Base-by-base conservation (phyloP, 2,797 vertebrate species). In the Meriones psammophilus region DNA sequence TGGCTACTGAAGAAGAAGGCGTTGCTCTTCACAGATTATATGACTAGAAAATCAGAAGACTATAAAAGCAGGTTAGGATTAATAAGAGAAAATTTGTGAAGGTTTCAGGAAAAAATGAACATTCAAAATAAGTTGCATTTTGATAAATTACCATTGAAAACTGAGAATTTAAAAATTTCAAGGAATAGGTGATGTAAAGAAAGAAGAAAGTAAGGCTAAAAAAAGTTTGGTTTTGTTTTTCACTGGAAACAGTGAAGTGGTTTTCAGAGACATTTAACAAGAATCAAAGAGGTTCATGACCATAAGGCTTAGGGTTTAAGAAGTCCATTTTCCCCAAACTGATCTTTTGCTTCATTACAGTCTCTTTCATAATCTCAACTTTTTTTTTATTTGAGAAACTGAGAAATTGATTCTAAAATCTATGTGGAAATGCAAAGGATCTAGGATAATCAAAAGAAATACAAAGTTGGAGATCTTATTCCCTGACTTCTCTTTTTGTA, bases 381-480 rank as follows among this genome's bases (percentile, higher is more conserved):
- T 10, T 50, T 10, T 50, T 28, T 50, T 39, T 77, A 80, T 50
- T 46, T 9, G 86, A 89, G 30, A 93, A 91, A 95, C n/a, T 78
- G 46, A 69, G 7, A 77, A 76, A 8, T 24, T 74, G 56, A 89
- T 76, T 95, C 50, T 92, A 93, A 97, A 94, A 89, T 95, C 86
- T 83, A 36, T 18, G 14, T n/a, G 26, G 36, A 93, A 87, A 91
- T 88, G 24, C 22, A 28, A 89, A 90, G 22, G 24, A 42, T 50
- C 22, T 79, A 79, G 8, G 60, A 36, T 7, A 64, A 39, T 18
- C 36, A 77, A 80, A 68, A 93, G 8, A 69, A 80, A 6, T 46
- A 64, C 24, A 68, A 36, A 54, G 5, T 42, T 92, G 58, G 50
- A 93, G 28, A 28, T 54, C 20, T 46, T 56, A 30, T 0, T 58